Evolutionary conservation across 2,888 invertebrate genomes (phyloP).

Genomic region (Cephus runcator): DNA sequence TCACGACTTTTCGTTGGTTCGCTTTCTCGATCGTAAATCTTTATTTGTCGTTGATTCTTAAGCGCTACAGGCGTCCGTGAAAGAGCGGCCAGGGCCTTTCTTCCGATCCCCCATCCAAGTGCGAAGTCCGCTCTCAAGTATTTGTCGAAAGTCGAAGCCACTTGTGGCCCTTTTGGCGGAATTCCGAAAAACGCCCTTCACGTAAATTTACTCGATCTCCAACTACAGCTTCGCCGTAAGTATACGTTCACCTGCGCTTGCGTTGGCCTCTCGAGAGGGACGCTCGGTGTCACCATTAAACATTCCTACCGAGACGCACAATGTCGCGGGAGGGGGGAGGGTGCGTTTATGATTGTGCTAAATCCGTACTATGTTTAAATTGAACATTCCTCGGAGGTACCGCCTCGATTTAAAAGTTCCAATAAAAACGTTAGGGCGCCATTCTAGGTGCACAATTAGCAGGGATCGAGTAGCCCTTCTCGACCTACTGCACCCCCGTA

Average conservation of each 20-base stretch:
- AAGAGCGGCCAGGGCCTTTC: slow-evolving; percentile 12
- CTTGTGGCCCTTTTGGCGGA: neutral
- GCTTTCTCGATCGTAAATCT: slow-evolving; percentile 50
- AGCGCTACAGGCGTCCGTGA: slow-evolving; percentile 27
- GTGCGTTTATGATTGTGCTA: neutral
- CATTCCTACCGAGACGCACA: neutral
- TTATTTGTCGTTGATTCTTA: slow-evolving; percentile 48
- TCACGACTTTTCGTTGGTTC: slow-evolving; percentile 6
- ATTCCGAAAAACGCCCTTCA: neutral
- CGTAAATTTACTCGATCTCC: neutral
- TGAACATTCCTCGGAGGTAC: slow-evolving; percentile 27
- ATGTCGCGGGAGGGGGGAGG: neutral
- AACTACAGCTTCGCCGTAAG: neutral
- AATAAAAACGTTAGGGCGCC: slow-evolving; percentile 19
- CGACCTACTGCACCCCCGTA: slow-evolving; percentile 8
- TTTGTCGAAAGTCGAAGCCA: neutral
- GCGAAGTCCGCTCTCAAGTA: neutral
- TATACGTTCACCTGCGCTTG: neutral
- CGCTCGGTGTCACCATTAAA: neutral
- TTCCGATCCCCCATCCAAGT: neutral
- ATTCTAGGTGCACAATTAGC: slow-evolving; percentile 14
- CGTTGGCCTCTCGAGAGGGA: neutral
- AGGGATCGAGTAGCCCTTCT: slow-evolving; percentile 8
- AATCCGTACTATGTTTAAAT: slow-evolving; percentile 22
- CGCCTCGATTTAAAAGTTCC: slow-evolving; percentile 17